Percentiles rank a stretch among this genome's conserved stretches.
These are phyloP conservation scores for Streptopelia turtur DNA, from an alignment of 2,797 vertebrate species.

Conservation along the genomic window DNA sequence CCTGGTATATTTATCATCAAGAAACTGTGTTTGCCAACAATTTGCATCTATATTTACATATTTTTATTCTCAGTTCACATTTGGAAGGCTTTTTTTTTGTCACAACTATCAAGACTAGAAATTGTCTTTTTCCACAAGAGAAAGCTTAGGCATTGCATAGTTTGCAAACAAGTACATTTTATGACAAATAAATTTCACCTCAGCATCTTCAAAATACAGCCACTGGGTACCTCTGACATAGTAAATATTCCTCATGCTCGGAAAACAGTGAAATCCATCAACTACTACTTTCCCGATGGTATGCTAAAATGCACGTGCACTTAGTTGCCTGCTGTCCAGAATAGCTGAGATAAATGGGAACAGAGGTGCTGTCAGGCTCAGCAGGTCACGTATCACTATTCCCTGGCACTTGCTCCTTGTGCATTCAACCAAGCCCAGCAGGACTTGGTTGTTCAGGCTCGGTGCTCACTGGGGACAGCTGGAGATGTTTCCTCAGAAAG, in stretches of 20 bases:
- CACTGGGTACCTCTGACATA: neutral
- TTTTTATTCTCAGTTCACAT: neutral
- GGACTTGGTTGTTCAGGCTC: neutral
- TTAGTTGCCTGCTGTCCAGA: neutral
- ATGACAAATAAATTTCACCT: neutral
- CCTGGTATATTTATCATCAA: neutral
- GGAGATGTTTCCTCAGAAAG: neutral
- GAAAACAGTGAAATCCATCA: neutral
- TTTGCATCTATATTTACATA: neutral
- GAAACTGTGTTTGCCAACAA: neutral
- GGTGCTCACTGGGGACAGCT: neutral
- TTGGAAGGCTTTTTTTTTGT: neutral
- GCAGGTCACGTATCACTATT: neutral
- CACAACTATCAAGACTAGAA: neutral
- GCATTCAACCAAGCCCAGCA: accelerated
- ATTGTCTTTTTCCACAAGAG: conserved; percentile 5
- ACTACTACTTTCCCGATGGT: neutral
- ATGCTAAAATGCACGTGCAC: neutral
- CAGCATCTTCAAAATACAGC: neutral
- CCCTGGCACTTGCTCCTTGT: neutral
- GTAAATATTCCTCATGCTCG: neutral
- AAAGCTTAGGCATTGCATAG: neutral
- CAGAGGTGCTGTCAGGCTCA: neutral
- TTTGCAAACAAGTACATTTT: neutral
- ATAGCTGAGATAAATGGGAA: neutral